Conservation (phyloP, 2,888 invertebrate species). For the Piscicola geometra region DNA sequence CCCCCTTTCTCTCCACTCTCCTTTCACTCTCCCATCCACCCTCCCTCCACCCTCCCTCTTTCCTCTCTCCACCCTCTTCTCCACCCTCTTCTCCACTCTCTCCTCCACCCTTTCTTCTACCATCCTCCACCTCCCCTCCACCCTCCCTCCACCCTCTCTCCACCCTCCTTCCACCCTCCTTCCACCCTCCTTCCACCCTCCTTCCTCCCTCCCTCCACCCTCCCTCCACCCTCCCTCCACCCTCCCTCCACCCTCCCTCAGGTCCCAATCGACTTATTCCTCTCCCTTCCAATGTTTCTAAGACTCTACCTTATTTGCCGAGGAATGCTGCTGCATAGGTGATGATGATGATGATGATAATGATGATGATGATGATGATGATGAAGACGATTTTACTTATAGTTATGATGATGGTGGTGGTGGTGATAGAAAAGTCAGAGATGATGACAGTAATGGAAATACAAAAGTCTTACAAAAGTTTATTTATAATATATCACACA, state of each 20-base stretch:
- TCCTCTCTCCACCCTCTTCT: too few relatives aligned
- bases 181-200: constrained; percentile 60
- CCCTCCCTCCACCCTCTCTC: background rate
- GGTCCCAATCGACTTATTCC: constrained; percentile 64
- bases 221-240: background rate
- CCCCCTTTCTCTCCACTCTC: too few relatives aligned
- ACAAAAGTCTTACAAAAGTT: too few relatives aligned
- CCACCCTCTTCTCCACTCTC: too few relatives aligned
- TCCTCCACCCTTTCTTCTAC: background rate
- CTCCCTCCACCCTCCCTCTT: too few relatives aligned
- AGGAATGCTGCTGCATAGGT: constrained; percentile 79
- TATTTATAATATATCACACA: too few relatives aligned
- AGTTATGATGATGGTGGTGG: too few relatives aligned
- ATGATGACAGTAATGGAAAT: too few relatives aligned
- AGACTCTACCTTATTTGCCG: constrained; percentile 97
- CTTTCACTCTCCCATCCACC: too few relatives aligned
- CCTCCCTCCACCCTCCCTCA: constrained; percentile 19
- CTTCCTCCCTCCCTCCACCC: constrained; percentile 40
- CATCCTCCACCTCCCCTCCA: background rate
- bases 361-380: too few relatives aligned
- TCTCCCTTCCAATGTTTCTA: constrained; percentile 98
- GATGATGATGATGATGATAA: constrained; percentile 18
- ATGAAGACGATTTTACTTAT: too few relatives aligned
- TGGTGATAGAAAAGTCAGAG: too few relatives aligned
- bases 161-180: constrained; percentile 38